Evolutionary conservation across 2,888 invertebrate species (phyloP).

Genomic region (Ceratothoa steindachneri): DNA sequence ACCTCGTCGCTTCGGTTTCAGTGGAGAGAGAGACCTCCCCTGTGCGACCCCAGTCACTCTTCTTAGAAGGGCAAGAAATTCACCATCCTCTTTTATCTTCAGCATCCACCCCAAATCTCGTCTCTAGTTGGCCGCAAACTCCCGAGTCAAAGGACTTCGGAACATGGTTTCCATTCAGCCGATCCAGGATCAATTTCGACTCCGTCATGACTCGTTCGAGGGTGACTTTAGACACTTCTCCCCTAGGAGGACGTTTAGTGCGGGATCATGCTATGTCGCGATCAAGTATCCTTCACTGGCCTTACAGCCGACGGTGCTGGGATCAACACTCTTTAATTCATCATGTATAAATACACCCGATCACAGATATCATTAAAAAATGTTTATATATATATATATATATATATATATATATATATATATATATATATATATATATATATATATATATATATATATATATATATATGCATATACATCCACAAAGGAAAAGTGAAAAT

Average conservation of each 20-base stretch:
- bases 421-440: too few species aligned
- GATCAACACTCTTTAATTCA: neutral
- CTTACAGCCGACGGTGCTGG: neutral
- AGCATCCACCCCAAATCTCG: conserved; percentile 28
- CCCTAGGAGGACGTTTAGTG: neutral
- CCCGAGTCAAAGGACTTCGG: neutral
- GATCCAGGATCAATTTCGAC: neutral
- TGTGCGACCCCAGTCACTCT: conserved; percentile 27
- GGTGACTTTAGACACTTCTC: neutral
- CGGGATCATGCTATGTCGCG: neutral
- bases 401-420: too few species aligned
- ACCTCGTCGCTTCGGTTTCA: conserved; percentile 27
- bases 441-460: too few species aligned
- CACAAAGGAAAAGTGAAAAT: too few species aligned
- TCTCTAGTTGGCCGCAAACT: conserved; percentile 23
- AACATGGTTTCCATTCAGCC: neutral
- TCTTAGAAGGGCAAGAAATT: conserved; percentile 17
- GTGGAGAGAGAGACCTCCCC: conserved; percentile 20
- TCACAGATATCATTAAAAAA: too few species aligned
- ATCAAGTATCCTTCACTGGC: neutral
- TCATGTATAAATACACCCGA: neutral
- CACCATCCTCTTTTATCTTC: conserved; percentile 24
- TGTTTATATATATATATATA: too few species aligned
- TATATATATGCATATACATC: too few species aligned
- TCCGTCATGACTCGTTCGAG: neutral